phyloP scores from a whole-genome alignment of 2,888 invertebrate genomes.

The Cheilosia vulpina region DNA sequence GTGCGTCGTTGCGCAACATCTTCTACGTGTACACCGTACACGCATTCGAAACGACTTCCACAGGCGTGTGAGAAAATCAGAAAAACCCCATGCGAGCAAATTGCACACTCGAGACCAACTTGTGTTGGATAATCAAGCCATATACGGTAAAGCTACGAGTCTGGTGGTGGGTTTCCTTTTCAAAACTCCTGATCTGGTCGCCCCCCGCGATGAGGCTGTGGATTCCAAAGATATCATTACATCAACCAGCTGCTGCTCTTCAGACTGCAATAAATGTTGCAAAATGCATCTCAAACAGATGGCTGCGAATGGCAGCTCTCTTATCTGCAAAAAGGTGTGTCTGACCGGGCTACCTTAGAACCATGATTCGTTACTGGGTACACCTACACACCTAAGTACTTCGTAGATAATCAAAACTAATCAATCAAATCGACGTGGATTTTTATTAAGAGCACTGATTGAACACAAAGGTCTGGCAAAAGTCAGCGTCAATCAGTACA shows the following conservation, averaged over 20 bases:
- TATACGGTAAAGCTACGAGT: slow-evolving; percentile 37
- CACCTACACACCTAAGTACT: neutral
- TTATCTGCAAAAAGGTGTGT: slow-evolving; percentile 21
- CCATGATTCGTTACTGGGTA: neutral
- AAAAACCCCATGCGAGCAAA: slow-evolving; percentile 12
- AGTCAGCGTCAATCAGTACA: slow-evolving; percentile 9
- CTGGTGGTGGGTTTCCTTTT: slow-evolving; percentile 27
- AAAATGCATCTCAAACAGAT: neutral
- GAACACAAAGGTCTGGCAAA: slow-evolving; percentile 25
- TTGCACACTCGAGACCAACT: slow-evolving; percentile 37
- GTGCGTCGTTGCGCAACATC: slow-evolving; percentile 24
- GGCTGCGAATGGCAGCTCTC: neutral
- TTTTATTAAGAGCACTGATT: slow-evolving; percentile 1
- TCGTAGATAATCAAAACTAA: slow-evolving; percentile 6
- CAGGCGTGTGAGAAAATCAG: slow-evolving; percentile 19
- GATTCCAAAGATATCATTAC: slow-evolving; percentile 28
- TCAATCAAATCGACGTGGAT: slow-evolving; percentile 1
- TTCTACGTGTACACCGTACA: slow-evolving; percentile 23
- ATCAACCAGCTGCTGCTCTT: slow-evolving; percentile 8
- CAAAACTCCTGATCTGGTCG: slow-evolving; percentile 10
- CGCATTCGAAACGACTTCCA: slow-evolving; percentile 2
- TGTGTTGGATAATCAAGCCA: slow-evolving; percentile 48
- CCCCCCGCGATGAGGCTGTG: neutral
- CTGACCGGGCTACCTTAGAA: slow-evolving; percentile 14
- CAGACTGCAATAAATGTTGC: neutral